Conservation (phyloP, 2,888 invertebrate species). For the Galeruca laticollis region DNA sequence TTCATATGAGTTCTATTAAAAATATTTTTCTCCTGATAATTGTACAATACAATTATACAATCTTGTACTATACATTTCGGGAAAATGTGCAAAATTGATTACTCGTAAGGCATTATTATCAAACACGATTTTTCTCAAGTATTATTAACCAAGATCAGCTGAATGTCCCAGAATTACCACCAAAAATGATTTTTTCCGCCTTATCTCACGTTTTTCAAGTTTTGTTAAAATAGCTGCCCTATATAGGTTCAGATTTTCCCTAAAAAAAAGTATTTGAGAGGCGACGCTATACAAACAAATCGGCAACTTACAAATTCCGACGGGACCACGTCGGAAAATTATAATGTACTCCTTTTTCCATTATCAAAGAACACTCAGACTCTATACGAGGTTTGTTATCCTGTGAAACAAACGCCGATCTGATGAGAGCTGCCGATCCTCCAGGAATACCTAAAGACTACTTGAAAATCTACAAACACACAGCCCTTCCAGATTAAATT, state of each 20-base stretch:
- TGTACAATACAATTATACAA: too few species aligned
- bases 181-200: too few species aligned
- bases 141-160: too few species aligned
- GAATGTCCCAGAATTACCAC: too few species aligned
- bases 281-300: background rate
- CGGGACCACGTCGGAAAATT: slow-evolving; percentile 43
- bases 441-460: slow-evolving; percentile 66
- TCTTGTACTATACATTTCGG: too few species aligned
- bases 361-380: slow-evolving; percentile 54
- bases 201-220: too few species aligned
- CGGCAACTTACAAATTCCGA: slow-evolving; percentile 25
- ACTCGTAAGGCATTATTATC: too few species aligned
- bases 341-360: slow-evolving; percentile 55
- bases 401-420: slow-evolving; percentile 58
- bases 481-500: slow-evolving; percentile 65
- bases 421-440: slow-evolving; percentile 64
- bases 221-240: background rate
- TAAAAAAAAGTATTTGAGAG: too few species aligned
- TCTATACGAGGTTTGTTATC: slow-evolving; percentile 60
- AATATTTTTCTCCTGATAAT: too few species aligned
- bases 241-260: background rate
- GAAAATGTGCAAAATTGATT: too few species aligned
- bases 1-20: too few species aligned
- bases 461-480: slow-evolving; percentile 67
- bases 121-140: too few species aligned